These are phyloP conservation scores for Lagocephalus sceleratus DNA, from an alignment of 2,797 vertebrate species.

Conservation along the genomic window DNA sequence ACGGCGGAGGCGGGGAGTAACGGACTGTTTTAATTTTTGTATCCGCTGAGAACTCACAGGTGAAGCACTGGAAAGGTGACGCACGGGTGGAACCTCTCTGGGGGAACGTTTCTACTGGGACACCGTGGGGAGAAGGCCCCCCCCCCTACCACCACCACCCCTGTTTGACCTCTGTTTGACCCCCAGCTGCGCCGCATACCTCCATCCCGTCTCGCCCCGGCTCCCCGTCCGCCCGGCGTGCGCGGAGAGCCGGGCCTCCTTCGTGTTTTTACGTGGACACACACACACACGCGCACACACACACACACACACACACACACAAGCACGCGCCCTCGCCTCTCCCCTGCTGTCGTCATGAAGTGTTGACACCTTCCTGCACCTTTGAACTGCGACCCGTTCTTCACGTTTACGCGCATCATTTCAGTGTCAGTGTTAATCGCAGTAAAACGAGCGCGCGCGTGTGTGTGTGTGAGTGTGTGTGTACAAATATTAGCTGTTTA, in stretches of 20 bases:
- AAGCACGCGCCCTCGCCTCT: constrained; percentile 3
- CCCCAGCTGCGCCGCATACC: constrained; percentile 51
- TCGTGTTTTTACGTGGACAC: constrained; percentile 31
- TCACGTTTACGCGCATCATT: constrained; percentile 42
- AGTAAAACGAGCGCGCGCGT: constrained; percentile 3
- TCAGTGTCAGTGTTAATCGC: constrained; percentile 29
- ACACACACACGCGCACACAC: constrained; percentile 13
- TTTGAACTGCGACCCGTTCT: constrained; percentile 39
- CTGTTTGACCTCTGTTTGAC: constrained; percentile 42
- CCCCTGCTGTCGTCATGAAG: constrained; percentile 31
- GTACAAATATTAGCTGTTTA: constrained; percentile 38
- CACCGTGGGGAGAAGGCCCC: no score
- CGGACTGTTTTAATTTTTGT: constrained; percentile 70
- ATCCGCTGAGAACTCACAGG: constrained; percentile 63
- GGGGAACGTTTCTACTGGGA: constrained; percentile 12
- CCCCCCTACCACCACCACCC: no score
- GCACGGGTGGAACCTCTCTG: constrained; percentile 39
- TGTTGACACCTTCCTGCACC: constrained; percentile 43
- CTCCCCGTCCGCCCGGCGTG: no score
- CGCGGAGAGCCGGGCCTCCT: no score
- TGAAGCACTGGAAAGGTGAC: constrained; percentile 65
- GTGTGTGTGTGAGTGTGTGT: constrained; percentile 8
- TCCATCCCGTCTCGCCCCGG: constrained; percentile 42
- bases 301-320: no score
- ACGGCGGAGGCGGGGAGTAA: constrained; percentile 39